A percentile compares a stretch with the other conserved stretches of the same genome.
These are phyloP conservation scores for Petroica traversi DNA, from an alignment of 2,113 vertebrate species.

Conservation along the genomic window DNA sequence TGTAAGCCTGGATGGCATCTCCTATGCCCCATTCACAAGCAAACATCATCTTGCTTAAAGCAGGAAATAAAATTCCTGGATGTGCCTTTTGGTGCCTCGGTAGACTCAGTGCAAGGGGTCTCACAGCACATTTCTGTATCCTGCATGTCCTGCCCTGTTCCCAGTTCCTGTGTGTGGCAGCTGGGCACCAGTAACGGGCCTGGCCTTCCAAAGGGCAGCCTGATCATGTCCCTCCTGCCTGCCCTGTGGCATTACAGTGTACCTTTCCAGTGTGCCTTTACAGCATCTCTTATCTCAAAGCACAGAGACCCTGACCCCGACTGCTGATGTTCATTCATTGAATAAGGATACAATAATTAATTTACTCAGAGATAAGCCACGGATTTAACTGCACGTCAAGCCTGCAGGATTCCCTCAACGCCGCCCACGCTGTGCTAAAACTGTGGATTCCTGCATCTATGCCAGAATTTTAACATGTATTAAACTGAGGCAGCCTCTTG, in stretches of 20 bases:
- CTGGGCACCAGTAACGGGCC: neutral
- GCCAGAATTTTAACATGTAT: neutral
- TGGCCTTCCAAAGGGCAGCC: neutral
- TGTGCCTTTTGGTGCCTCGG: accelerated
- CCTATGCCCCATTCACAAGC: neutral
- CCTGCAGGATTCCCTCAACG: neutral
- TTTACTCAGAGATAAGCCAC: neutral
- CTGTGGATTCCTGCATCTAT: accelerated
- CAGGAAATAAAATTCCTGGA: neutral
- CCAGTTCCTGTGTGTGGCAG: accelerated
- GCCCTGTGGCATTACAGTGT: neutral
- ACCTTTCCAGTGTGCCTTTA: neutral
- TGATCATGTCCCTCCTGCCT: neutral
- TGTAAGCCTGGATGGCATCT: neutral
- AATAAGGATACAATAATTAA: neutral
- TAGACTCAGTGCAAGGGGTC: neutral
- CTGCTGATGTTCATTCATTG: neutral
- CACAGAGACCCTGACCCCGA: neutral
- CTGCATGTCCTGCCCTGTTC: neutral
- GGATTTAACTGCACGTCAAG: neutral
- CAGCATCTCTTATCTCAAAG: neutral
- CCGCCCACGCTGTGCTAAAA: accelerated
- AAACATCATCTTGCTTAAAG: neutral
- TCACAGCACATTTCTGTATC: neutral
- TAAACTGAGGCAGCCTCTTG: neutral